Base-by-base conservation (phyloP, 2,113 vertebrate genomes). In the Tylochromis polylepis region DNA sequence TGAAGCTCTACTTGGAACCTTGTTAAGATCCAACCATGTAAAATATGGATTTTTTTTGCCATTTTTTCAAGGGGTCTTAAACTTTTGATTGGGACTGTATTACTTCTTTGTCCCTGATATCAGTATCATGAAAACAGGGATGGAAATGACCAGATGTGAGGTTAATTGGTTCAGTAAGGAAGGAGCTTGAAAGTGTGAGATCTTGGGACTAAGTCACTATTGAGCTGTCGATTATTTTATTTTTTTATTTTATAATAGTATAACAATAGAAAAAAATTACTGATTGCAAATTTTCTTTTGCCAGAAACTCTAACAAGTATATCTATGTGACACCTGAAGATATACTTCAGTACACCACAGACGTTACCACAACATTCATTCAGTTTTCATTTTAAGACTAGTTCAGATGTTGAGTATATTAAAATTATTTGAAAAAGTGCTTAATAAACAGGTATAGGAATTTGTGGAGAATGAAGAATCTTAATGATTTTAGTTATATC, bases 121-220 rank as follows among this genome's bases (percentile, higher is more conserved):
- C n/a, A 59, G 55, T 3, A 65, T 70, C 36, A 0, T 43, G 36
- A 70, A 41, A 10, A 14, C 36, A 70, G 7, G 7, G 12, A 15
- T 22, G 59, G 16, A 60, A 60, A 60, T 20, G 60, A n/a, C 18
- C 2, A 3, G 11, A 36, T 36, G 18, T 62, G 59, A 36, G 31
- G 18, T 36, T 5, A 62, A 16, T n/a, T 12, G 1, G 0, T 0
- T 0, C 59, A 62, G 5, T 36, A 62, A n/a, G 18, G 36, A 62
- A 62, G 20, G 18, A 31, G 59, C 31, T 62, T n/a, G 0, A 36
- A 62, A 62, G 36, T 62, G 31, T n/a, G 18, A 62, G 59, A 11
- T 36, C 29, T n/a, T 62, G 18, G 31, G 1, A n/a, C 5, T 12
- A 62, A 62, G 59, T 62, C 5, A 1, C 29, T 34, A 0, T 20